Evolutionary conservation across 2,113 vertebrate genomes (phyloP).

Genomic region (Mohoua ochrocephala): DNA sequence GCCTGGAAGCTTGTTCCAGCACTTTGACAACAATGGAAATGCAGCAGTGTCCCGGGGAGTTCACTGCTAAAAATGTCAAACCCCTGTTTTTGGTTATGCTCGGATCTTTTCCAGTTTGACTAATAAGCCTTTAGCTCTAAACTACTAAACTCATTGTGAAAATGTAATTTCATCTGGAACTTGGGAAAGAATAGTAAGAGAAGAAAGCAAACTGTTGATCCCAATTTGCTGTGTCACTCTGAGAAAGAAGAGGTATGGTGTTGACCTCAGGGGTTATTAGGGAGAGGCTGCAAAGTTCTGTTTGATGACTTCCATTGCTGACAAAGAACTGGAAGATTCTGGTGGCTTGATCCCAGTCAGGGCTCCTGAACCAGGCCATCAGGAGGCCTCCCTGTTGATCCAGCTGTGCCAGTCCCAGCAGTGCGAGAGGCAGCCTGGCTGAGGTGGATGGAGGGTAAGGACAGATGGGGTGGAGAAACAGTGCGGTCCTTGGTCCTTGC

Average conservation of each 20-base stretch:
- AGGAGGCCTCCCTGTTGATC: rapidly evolving
- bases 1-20: not conserved
- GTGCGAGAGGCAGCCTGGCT: not conserved
- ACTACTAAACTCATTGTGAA: not conserved
- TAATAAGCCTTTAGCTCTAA: not conserved
- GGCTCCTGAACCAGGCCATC: not conserved
- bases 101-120: not conserved
- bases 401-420: not conserved
- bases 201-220: not conserved
- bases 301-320: not conserved
- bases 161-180: not conserved
- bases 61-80: not conserved
- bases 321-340: not conserved
- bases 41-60: not conserved
- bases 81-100: not conserved
- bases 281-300: not conserved
- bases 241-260: not conserved
- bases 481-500: not conserved
- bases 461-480: not conserved
- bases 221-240: not conserved
- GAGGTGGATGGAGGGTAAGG: not conserved
- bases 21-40: not conserved
- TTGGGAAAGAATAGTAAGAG: not conserved
- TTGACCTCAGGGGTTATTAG: not conserved
- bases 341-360: not conserved